A percentile compares a stretch with the other conserved stretches of the same genome.
These are phyloP conservation scores for Papilio machaon DNA, from an alignment of 1,140 invertebrate genomes.

Conservation along the genomic window DNA sequence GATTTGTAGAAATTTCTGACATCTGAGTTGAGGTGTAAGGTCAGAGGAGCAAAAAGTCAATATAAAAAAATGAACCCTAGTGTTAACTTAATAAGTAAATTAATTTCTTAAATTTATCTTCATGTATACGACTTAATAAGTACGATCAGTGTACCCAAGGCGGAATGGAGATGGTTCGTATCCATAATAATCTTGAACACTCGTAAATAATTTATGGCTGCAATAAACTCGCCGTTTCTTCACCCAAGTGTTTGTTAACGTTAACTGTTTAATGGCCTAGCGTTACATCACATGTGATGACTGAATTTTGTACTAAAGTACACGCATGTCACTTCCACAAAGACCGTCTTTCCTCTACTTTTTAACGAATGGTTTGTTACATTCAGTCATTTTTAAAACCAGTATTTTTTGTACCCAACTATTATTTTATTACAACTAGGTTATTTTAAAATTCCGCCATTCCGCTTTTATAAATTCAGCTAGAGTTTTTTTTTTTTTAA, in stretches of 20 bases:
- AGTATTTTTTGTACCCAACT: background rate
- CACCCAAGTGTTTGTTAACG: constrained; percentile 57
- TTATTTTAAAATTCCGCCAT: background rate
- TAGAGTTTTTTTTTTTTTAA: too few relatives aligned
- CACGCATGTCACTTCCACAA: background rate
- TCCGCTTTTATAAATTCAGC: too few relatives aligned
- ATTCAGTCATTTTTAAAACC: background rate
- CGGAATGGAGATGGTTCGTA: constrained; percentile 41
- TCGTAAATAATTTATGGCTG: constrained; percentile 62
- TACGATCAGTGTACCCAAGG: background rate
- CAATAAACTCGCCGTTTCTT: constrained; percentile 51
- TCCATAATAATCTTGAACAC: constrained; percentile 50
- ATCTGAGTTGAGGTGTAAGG: background rate
- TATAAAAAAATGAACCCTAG: background rate
- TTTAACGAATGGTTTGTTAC: constrained; percentile 7
- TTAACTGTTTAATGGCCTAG: constrained; percentile 53
- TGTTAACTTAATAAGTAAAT: background rate
- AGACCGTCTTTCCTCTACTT: background rate
- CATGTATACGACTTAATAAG: constrained; percentile 12
- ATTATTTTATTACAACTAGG: background rate
- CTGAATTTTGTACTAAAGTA: constrained; percentile 14
- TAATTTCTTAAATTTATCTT: background rate
- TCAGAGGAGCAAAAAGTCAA: background rate
- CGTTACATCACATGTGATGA: constrained; percentile 46
- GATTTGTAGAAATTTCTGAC: background rate